Conservation (phyloP, 92 coral and sea anemone genomes). For the Ricordea florida region DNA sequence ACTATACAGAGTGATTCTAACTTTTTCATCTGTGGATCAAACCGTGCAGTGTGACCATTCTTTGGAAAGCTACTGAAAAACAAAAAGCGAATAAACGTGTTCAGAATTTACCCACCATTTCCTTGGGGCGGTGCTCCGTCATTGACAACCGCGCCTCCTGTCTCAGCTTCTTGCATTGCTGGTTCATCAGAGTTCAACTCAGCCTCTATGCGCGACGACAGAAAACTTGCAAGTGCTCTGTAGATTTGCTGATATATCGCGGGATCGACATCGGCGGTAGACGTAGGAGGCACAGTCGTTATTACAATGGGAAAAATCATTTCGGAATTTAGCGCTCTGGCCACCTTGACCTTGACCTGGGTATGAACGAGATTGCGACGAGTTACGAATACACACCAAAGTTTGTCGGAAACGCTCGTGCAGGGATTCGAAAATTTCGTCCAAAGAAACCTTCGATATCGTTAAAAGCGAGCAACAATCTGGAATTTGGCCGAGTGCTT, state of each 20-base stretch:
- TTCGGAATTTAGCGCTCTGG: slow-evolving; percentile 19
- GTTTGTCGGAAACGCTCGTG: background rate
- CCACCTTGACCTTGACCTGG: slow-evolving; percentile 21
- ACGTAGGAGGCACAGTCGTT: slow-evolving; percentile 13
- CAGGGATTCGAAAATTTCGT: background rate
- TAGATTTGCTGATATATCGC: slow-evolving; percentile 25
- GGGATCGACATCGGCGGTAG: slow-evolving; percentile 5
- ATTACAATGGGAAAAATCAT: slow-evolving; percentile 16
- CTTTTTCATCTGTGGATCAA: too few relatives aligned
- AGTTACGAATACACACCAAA: too few relatives aligned
- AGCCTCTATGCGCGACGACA: slow-evolving; percentile 23
- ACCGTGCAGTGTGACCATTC: too few relatives aligned
- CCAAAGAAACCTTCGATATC: too few relatives aligned
- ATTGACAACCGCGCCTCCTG: background rate
- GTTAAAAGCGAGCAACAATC: too few relatives aligned
- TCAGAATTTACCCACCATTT: too few relatives aligned
- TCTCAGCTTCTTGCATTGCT: slow-evolving; percentile 15
- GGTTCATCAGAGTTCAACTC: slow-evolving; percentile 6
- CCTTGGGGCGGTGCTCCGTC: background rate
- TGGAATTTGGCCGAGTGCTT: too few relatives aligned
- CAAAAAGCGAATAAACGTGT: too few relatives aligned
- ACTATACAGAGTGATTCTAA: too few relatives aligned
- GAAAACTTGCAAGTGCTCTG: slow-evolving; percentile 25
- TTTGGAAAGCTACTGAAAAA: too few relatives aligned
- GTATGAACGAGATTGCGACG: too few relatives aligned